Evolutionary conservation across 2,888 invertebrate species (phyloP).

Genomic region (Drosophila eohydei): DNA sequence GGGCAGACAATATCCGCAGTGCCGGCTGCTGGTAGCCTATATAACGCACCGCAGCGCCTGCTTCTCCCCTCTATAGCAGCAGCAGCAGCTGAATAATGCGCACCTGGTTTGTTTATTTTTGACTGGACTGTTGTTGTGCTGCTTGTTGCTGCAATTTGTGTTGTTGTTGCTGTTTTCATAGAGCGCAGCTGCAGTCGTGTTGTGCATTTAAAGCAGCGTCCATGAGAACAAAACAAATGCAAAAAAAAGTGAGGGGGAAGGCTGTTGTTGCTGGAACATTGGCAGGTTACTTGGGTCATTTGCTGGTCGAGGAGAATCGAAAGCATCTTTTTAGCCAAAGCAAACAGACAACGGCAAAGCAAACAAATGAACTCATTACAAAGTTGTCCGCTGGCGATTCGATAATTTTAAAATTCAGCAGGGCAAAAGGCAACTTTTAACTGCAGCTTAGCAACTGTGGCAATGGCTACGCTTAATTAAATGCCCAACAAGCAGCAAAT

Average conservation of each 20-base stretch:
- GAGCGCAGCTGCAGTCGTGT: slow-evolving; percentile 43
- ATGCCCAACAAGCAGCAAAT: slow-evolving; percentile 65
- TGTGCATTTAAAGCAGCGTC: slow-evolving; percentile 67
- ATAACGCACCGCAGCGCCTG: background rate
- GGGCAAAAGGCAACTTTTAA: slow-evolving; percentile 56
- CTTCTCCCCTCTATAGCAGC: background rate
- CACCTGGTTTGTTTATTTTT: slow-evolving; percentile 79
- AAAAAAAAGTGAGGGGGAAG: background rate
- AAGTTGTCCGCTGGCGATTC: slow-evolving; percentile 65
- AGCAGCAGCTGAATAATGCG: slow-evolving; percentile 59
- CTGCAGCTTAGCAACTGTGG: slow-evolving; percentile 56
- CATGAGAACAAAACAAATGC: slow-evolving; percentile 1
- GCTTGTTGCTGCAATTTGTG: slow-evolving; percentile 21
- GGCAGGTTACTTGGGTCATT: slow-evolving; percentile 44
- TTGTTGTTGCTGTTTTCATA: slow-evolving; percentile 50
- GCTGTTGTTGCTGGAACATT: slow-evolving; percentile 24
- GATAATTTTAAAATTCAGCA: slow-evolving; percentile 66
- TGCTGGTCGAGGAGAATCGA: slow-evolving; percentile 36
- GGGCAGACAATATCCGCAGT: slow-evolving; percentile 63
- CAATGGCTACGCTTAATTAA: slow-evolving; percentile 68
- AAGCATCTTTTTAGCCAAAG: slow-evolving; percentile 33
- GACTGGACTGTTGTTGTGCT: slow-evolving; percentile 43
- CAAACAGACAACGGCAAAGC: slow-evolving; percentile 18
- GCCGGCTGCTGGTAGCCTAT: slow-evolving; percentile 33
- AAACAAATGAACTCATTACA: slow-evolving; percentile 67